Evolutionary conservation across 2,888 invertebrate species (phyloP).

Genomic region (Caenorhabditis doughertyi): DNA sequence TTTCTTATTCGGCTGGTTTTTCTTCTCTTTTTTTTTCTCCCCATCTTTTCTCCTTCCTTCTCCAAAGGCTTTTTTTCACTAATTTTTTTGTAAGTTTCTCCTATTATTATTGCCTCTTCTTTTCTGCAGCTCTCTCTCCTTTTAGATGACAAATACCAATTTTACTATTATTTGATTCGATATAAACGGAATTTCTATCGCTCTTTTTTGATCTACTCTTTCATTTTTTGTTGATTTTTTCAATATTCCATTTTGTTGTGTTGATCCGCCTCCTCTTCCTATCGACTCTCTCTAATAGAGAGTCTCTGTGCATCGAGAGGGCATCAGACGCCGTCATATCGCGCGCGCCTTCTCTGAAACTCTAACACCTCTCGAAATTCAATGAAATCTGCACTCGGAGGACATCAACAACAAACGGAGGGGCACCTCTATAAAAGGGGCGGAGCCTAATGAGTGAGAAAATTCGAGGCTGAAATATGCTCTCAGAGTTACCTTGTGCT

Average conservation of each 20-base stretch:
- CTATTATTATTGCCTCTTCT: slow-evolving; percentile 7
- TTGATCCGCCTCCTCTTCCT: too few species aligned
- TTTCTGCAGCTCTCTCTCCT: slow-evolving; percentile 16
- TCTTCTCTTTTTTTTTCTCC: background rate
- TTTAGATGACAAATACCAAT: slow-evolving; percentile 25
- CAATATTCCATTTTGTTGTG: background rate
- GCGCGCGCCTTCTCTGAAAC: too few species aligned
- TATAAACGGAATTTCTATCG: slow-evolving; percentile 10
- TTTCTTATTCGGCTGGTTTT: slow-evolving; percentile 48
- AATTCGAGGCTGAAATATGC: background rate
- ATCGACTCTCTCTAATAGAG: too few species aligned
- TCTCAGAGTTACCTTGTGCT: too few species aligned
- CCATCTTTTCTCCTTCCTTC: background rate
- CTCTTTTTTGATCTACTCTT: background rate
- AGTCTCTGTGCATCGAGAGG: too few species aligned
- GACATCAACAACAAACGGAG: too few species aligned
- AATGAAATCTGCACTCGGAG: too few species aligned
- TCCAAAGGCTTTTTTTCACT: slow-evolving; percentile 1
- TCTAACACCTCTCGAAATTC: too few species aligned
- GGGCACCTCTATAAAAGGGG: background rate
- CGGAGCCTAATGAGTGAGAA: too few species aligned
- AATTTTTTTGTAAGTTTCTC: background rate
- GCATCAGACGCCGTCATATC: too few species aligned
- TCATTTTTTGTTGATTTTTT: background rate
- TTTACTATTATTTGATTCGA: background rate